Percentiles rank a stretch among this genome's conserved stretches.
These are phyloP conservation scores for Diprion similis DNA, from an alignment of 1,140 invertebrate species.

Conservation along the genomic window DNA sequence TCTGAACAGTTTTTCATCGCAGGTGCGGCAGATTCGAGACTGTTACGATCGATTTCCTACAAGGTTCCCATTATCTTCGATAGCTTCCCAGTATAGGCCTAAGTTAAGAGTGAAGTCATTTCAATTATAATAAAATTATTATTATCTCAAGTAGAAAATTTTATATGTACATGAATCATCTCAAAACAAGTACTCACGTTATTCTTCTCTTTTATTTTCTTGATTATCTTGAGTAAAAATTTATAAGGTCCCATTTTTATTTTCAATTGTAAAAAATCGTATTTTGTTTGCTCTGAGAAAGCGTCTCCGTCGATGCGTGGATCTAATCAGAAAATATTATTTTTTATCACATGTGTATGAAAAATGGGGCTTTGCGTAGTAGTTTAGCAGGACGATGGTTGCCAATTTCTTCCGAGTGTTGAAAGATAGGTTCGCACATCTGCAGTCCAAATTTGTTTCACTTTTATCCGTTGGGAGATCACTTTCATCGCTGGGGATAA, in stretches of 20 bases:
- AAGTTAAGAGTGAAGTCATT: background rate
- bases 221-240: background rate
- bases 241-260: background rate
- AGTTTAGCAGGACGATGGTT: no score
- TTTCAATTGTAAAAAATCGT: background rate
- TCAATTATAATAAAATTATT: background rate
- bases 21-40: background rate
- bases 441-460: background rate
- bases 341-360: background rate
- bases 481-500: no score
- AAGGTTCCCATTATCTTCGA: background rate
- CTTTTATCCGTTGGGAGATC: no score
- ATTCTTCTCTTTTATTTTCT: background rate
- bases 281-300: background rate
- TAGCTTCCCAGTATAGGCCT: background rate
- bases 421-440: background rate
- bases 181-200: background rate
- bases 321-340: background rate
- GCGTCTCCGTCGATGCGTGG: background rate
- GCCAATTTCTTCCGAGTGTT: no score
- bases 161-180: background rate
- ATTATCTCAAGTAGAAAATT: background rate
- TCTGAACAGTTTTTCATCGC: background rate
- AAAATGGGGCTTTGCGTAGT: no score
- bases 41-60: background rate